Base-by-base conservation (phyloP, 2,888 invertebrate genomes). In the Leucania comma region DNA sequence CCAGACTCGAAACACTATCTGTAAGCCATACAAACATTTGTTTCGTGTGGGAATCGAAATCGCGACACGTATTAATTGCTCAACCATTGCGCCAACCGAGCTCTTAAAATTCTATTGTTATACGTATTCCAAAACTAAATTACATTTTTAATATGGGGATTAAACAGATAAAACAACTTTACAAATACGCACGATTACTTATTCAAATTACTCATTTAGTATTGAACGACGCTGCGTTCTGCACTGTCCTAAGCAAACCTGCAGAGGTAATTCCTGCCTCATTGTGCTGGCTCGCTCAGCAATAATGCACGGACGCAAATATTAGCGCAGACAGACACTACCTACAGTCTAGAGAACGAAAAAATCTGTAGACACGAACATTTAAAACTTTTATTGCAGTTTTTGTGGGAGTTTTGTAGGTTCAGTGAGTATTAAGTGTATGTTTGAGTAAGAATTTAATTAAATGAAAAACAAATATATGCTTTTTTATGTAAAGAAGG, bases 241-340 rank as follows among this genome's bases (percentile, higher is more conserved):
- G 73, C 60, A 76, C 59, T 73, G 56, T 68, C 81, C 77, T 80
- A 66, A 75, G 70, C 26, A 74, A 83, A 82, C 70, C 88, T 83
- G 74, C 86, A 84, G 82, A 86, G 88, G 90, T 91, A 91, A 92
- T 93, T 91, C 90, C 88, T 89, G 86, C 88, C 88, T 88, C 90
- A 93, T 93, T 93, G 93, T 93, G 87, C 90, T 79, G 81, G 89
- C 89, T 65, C 86, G 88, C 87, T 88, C 91, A 91, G 94, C 92
- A 95, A 95, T 95, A 95, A 95, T 94, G 95, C 90, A 92, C 92
- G 87, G 84, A 88, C 81, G 93, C 89, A 95, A 96, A 95, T 95
- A 96, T 95, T 96, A 93, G 93, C 93, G 85, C 92, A 92, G 92
- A 90, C 93, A 94, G 94, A 93, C 93, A 89, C 90, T 83, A 85